Base-by-base conservation (phyloP, 2,797 vertebrate species). In the Esox lucius region DNA sequence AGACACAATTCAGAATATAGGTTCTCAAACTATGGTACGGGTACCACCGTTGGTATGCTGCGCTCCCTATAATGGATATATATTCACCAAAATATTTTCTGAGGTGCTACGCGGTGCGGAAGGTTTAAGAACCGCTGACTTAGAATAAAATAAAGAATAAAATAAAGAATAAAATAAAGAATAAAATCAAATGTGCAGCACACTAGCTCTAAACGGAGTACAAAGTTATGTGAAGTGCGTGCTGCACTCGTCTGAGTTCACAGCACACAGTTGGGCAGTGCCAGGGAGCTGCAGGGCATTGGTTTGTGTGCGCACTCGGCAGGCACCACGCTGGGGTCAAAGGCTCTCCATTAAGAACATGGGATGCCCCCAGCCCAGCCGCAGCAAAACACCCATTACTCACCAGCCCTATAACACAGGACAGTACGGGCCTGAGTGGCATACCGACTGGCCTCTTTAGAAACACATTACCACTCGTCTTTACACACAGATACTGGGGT, bases 401-500 rank as follows among this genome's bases (percentile, higher is more conserved):
- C 68, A 31, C 59, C 7, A 74, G 42, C 61, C 48, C 5, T 13
- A 48, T 70, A 24, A 66, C 64, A n/a, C 68, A 28, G 61, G 22
- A 71, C 31, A 56, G 49, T 68, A 61, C 74, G 33, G 77, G 78
- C 56, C 74, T 75, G 22, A 56, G 62, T 22, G 3, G 64, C 67
- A 68, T 49, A 65, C 31, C 70, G 13, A 15, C 31, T 19, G 62
- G 42, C 70, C 35, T 39, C 70, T 61, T 74, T 80, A 64, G 77
- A 74, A 78, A 85, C 75, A 73, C 75, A 76, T 80, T 81, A 71
- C 75, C 72, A 76, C 74, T 19, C 66, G 71, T 74, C 56, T 80
- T 84, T 74, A 61, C 78, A 80, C 74, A 80, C 78, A 42, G 78
- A 80, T 70, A 84, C 75, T 76, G 68, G n/a, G 49, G 70, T 33